These are phyloP conservation scores for Nomada lathburiana DNA, from an alignment of 2,888 invertebrate species.

Conservation along the genomic window DNA sequence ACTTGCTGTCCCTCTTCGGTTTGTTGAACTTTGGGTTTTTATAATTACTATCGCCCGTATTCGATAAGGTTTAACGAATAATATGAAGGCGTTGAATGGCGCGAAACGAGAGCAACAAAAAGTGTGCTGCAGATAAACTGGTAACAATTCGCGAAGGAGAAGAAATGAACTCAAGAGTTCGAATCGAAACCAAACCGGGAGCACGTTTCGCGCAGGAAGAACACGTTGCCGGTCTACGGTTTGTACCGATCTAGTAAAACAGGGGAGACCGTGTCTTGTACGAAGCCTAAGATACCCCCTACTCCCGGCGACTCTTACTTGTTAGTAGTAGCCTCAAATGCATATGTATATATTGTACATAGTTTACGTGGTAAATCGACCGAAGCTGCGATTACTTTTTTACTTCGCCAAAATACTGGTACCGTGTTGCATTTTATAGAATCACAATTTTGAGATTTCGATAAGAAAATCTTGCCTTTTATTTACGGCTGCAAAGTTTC, in stretches of 20 bases:
- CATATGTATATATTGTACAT: constrained; percentile 37
- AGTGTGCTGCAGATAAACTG: not conserved
- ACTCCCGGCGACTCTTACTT: constrained; percentile 53
- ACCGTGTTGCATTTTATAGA: too few species aligned
- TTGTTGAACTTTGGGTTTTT: not conserved
- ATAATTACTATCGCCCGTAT: not conserved
- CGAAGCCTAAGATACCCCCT: constrained; percentile 71
- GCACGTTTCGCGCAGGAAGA: constrained; percentile 13
- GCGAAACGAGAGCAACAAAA: not conserved
- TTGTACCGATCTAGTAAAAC: constrained; percentile 73
- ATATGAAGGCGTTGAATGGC: too few species aligned
- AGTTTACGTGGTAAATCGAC: not conserved
- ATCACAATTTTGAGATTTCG: too few species aligned
- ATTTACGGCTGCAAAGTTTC: too few species aligned
- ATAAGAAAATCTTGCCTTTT: too few species aligned
- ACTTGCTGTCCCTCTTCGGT: not conserved
- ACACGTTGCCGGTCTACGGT: constrained; percentile 69
- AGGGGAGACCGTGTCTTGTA: constrained; percentile 74
- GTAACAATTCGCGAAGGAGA: not conserved
- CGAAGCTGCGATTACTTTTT: not conserved
- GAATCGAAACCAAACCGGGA: constrained; percentile 16
- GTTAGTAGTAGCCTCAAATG: constrained; percentile 17
- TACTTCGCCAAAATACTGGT: not conserved
- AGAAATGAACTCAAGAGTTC: constrained; percentile 5
- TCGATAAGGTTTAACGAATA: not conserved